Base-by-base conservation (phyloP, 37 sponge, comb jelly and placozoan species). In the Dysidea cf. avara region DNA sequence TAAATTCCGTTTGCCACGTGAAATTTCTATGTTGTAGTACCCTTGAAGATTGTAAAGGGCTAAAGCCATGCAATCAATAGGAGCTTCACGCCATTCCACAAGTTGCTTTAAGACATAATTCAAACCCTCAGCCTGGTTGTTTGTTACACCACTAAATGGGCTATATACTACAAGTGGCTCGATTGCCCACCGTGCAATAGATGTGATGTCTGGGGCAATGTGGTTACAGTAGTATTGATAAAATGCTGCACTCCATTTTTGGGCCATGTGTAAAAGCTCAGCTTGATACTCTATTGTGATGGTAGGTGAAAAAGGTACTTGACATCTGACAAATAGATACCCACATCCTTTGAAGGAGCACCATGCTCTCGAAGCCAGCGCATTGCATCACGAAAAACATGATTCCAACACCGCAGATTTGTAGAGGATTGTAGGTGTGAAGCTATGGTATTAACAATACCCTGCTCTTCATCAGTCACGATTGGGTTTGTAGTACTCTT, bases 381-480 rank as follows among this genome's bases (percentile, higher is more conserved):
- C 22, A 31, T 56, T 57, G 71, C 81, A 62, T 47, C 70, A 31
- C 69, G 26, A 39, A 78, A 56, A 11, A 78, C 30, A 37, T 78
- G 79, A 60, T 78, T 66, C 79, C 79, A 80, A 39, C 72, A 80
- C 36, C 63, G 71, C 22, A 80, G 64, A 50, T 36, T 65, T 14
- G 81, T 61, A n/a, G 40, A 24, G 29, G 21, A 39, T 7, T 64
- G 64, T 9, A 80, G 46, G 63, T 80, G 64, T 16, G 20, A 22
- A 7, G 14, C 39, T 28, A 80, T 70, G 30, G 81, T 53, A 49
- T 80, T 79, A 25, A 33, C 55, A 14, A 80, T 47, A 28, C 43
- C 80, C 54, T 61, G 65, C 63, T 80, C 72, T 63, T 61, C 76
- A 75, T 75, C 76, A 6, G 76, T 64, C 30, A 78, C 69, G 30